These are phyloP conservation scores for Triops longicaudatus DNA, from an alignment of 1,140 invertebrate genomes.

Conservation along the genomic window DNA sequence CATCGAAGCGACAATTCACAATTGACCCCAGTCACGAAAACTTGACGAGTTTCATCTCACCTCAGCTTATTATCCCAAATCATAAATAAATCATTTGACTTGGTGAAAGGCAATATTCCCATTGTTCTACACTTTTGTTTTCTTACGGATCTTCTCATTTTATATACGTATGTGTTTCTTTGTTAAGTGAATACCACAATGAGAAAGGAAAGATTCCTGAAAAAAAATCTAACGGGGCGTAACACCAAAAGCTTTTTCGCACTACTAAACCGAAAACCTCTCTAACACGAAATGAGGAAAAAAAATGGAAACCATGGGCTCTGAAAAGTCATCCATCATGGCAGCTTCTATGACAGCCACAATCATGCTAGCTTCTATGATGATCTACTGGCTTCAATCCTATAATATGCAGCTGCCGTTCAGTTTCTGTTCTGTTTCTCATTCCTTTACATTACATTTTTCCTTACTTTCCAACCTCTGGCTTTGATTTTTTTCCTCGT, in stretches of 20 bases:
- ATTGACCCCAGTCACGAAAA: too few relatives aligned
- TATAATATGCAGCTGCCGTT: slow-evolving; percentile 9
- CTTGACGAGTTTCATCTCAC: too few relatives aligned
- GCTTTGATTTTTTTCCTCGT: neutral
- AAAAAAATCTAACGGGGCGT: too few relatives aligned
- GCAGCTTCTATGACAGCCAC: neutral
- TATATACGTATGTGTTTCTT: too few relatives aligned
- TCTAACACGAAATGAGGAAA: neutral
- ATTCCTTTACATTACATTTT: neutral
- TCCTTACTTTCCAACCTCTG: neutral
- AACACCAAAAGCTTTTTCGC: neutral
- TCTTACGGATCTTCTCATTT: too few relatives aligned
- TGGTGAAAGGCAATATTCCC: too few relatives aligned
- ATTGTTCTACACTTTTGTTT: too few relatives aligned
- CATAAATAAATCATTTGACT: too few relatives aligned
- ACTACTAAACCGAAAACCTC: neutral
- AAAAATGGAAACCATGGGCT: neutral
- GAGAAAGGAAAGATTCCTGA: too few relatives aligned
- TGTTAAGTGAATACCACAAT: too few relatives aligned
- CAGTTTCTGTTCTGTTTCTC: slow-evolving; percentile 6
- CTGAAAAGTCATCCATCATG: neutral
- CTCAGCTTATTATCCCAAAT: too few relatives aligned
- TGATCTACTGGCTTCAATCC: slow-evolving; percentile 2
- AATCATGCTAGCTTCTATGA: neutral
- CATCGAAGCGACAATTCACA: too few relatives aligned